These are phyloP conservation scores for Oophaga pumilio DNA, from an alignment of 2,113 vertebrate species.

Conservation along the genomic window DNA sequence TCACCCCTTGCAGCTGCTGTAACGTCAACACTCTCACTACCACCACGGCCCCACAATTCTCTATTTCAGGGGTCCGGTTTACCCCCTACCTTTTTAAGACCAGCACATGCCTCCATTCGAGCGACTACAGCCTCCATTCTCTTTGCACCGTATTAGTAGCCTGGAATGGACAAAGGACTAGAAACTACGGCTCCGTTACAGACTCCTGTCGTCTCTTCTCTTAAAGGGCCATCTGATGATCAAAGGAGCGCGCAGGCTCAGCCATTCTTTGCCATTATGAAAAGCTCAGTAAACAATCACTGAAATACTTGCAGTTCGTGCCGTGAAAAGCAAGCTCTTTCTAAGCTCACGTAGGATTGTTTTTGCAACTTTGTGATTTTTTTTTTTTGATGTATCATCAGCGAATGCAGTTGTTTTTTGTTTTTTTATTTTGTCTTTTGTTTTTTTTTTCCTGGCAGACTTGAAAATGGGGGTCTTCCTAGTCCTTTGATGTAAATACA, in stretches of 20 bases:
- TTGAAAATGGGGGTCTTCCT: conserved; percentile 79
- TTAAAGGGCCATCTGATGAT: neutral
- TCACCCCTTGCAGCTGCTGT: conserved; percentile 78
- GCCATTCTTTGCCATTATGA: conserved; percentile 28
- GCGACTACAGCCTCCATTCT: conserved; percentile 86
- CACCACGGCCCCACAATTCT: conserved; percentile 77
- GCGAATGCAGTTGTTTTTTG: conserved; percentile 65
- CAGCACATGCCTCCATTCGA: conserved; percentile 88
- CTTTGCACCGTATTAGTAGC: conserved; percentile 83
- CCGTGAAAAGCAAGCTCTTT: conserved; percentile 27
- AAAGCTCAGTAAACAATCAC: conserved; percentile 25
- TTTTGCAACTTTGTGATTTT: conserved; percentile 60
- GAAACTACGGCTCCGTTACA: neutral
- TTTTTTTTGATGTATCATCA: conserved; percentile 62
- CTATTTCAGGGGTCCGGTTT: conserved; percentile 82
- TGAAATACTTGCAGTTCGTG: conserved; percentile 26
- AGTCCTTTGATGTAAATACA: conserved; percentile 69
- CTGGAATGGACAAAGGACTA: conserved; percentile 60
- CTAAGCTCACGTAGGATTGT: conserved; percentile 57
- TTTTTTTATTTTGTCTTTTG: neutral
- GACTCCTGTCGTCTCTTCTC: conserved; percentile 8
- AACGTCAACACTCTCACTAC: conserved; percentile 82
- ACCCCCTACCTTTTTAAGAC: conserved; percentile 83
- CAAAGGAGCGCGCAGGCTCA: conserved; percentile 18
- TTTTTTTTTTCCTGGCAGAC: conserved; percentile 73